phyloP scores from a whole-genome alignment of 2,113 vertebrate genomes.

The Tenebrosternarchus preto region DNA sequence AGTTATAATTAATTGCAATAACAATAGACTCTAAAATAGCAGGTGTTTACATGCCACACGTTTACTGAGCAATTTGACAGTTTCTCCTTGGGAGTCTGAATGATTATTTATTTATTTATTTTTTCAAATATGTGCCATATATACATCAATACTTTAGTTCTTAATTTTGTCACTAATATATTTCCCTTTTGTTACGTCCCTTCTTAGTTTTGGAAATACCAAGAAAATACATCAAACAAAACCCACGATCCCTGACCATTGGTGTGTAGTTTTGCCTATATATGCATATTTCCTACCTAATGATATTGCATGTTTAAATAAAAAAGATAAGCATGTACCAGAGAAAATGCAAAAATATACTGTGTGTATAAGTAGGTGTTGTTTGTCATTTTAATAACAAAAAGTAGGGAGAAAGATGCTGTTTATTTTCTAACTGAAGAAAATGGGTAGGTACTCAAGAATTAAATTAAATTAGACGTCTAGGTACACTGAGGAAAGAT shows the following conservation, averaged over 20 bases:
- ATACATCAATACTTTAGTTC: conserved; percentile 40
- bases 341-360: conserved; percentile 78
- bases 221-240: conserved; percentile 71
- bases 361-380: conserved; percentile 78
- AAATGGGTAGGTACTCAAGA: conserved; percentile 72
- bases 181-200: conserved; percentile 2
- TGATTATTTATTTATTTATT: conserved; percentile 51
- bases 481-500: conserved; percentile 75
- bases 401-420: conserved; percentile 67
- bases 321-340: conserved; percentile 87
- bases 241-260: conserved; percentile 69
- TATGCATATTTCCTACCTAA: conserved; percentile 74
- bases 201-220: conserved; percentile 61
- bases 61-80: conserved; percentile 47
- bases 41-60: conserved; percentile 33
- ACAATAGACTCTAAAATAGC: conserved; percentile 31
- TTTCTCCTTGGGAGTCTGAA: conserved; percentile 48
- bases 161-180: not conserved
- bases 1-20: conserved; percentile 39
- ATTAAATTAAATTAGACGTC: conserved; percentile 70
- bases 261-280: conserved; percentile 79
- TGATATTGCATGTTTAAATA: conserved; percentile 87
- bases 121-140: not conserved
- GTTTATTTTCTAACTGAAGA: conserved; percentile 80
- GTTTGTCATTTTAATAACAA: conserved; percentile 80